These are phyloP conservation scores for Miniopterus natalensis DNA, from an alignment of 2,113 vertebrate species.

Conservation along the genomic window DNA sequence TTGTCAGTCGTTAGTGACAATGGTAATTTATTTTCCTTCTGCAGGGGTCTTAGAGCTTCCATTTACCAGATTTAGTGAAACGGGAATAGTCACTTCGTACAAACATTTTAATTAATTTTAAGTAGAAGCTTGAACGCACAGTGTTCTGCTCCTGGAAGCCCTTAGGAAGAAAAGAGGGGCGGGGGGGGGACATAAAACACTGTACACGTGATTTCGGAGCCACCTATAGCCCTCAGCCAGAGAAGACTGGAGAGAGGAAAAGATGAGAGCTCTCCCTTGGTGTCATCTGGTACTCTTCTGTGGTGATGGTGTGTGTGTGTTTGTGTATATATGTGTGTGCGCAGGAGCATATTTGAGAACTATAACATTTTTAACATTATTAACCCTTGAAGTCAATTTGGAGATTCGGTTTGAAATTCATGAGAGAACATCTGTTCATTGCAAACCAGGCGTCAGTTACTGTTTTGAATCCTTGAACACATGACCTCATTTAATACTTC, in stretches of 20 bases:
- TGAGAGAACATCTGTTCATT: background rate
- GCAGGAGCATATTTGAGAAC: background rate
- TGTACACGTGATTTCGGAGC: background rate
- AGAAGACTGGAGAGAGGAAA: background rate
- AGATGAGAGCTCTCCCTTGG: background rate
- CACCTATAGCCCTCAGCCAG: background rate
- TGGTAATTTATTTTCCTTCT: constrained; percentile 77
- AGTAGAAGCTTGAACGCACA: constrained; percentile 55
- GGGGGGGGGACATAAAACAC: background rate
- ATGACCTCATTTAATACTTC: background rate
- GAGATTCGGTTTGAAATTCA: constrained; percentile 18
- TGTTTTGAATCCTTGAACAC: background rate
- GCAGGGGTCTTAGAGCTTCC: constrained; percentile 51
- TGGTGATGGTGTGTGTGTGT: too few relatives aligned
- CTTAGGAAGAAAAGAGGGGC: background rate
- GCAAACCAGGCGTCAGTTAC: background rate
- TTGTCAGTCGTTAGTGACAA: constrained; percentile 67
- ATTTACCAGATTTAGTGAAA: constrained; percentile 78
- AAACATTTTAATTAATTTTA: constrained; percentile 80
- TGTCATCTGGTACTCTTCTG: background rate
- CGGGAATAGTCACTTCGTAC: constrained; percentile 70
- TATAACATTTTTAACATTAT: background rate
- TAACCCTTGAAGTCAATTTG: background rate
- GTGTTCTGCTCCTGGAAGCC: constrained; percentile 30
- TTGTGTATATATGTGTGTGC: background rate